Evolutionary conservation across 2,888 invertebrate species (phyloP).

Genomic region (Villa cingulata): DNA sequence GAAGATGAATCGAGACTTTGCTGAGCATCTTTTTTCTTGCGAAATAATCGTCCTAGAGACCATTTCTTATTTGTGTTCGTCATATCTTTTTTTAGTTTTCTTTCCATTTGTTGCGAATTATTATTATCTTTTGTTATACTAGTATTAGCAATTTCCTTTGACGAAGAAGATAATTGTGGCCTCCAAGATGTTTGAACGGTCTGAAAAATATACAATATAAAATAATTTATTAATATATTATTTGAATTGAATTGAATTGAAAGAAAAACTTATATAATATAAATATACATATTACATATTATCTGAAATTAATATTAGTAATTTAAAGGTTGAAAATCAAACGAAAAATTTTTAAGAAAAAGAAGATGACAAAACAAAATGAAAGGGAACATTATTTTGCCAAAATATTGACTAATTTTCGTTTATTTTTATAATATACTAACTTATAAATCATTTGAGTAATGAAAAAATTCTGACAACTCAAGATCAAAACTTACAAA

Average conservation of each 20-base stretch:
- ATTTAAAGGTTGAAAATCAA: too few relatives aligned
- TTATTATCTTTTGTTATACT: slow-evolving; percentile 17
- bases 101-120: slow-evolving; percentile 22
- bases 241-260: too few relatives aligned
- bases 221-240: too few relatives aligned
- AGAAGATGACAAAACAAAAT: too few relatives aligned
- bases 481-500: neutral
- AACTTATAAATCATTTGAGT: too few relatives aligned
- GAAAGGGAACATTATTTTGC: too few relatives aligned
- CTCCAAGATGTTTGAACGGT: slow-evolving; percentile 37
- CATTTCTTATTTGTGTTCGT: slow-evolving; percentile 45
- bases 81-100: slow-evolving; percentile 35
- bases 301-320: too few relatives aligned
- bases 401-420: too few relatives aligned
- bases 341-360: too few relatives aligned
- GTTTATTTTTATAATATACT: too few relatives aligned
- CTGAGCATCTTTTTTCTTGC: slow-evolving; percentile 56
- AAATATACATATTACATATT: too few relatives aligned
- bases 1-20: slow-evolving; percentile 30
- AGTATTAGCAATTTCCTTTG: slow-evolving; percentile 29
- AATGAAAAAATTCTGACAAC: neutral
- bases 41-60: slow-evolving; percentile 67
- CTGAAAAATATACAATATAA: slow-evolving; percentile 24
- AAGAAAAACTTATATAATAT: too few relatives aligned
- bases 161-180: slow-evolving; percentile 34